These are phyloP conservation scores for Metacarcinus magister DNA, from an alignment of 2,888 invertebrate genomes.

Conservation along the genomic window DNA sequence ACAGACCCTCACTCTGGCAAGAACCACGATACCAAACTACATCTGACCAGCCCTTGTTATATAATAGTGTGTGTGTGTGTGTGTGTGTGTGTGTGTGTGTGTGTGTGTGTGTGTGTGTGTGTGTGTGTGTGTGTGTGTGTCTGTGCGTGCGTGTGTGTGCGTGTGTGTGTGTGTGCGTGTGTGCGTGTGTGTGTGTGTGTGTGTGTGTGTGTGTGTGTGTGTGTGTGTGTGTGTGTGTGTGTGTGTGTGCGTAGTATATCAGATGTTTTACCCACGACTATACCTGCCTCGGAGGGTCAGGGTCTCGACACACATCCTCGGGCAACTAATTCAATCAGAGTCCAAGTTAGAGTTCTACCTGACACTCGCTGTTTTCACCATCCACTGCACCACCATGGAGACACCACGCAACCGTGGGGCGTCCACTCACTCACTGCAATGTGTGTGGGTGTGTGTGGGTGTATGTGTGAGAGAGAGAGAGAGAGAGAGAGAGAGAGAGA, in stretches of 20 bases:
- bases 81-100: slow-evolving; percentile 53
- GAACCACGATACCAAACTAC: neutral
- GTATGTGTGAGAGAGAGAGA: neutral
- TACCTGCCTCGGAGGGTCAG: neutral
- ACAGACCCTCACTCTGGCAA: neutral
- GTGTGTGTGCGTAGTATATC: neutral
- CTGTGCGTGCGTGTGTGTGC: slow-evolving; percentile 22
- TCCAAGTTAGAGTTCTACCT: neutral
- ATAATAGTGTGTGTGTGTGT: neutral
- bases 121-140: slow-evolving; percentile 52
- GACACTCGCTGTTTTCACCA: neutral
- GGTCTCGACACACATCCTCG: neutral
- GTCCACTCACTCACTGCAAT: neutral
- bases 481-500: slow-evolving; percentile 37
- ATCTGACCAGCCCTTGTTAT: too few species aligned
- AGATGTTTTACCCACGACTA: neutral
- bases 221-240: slow-evolving; percentile 52
- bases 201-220: slow-evolving; percentile 55
- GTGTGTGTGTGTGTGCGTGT: slow-evolving; percentile 49
- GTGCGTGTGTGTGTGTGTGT: slow-evolving; percentile 44
- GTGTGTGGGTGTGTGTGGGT: slow-evolving; percentile 26
- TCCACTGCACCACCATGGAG: neutral
- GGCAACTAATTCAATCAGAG: neutral
- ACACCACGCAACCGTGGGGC: neutral
- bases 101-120: slow-evolving; percentile 21